A percentile compares a stretch with the other conserved stretches of the same genome.
Conservation (phyloP, 2,113 vertebrate genomes). For the Podilymbus podiceps region DNA sequence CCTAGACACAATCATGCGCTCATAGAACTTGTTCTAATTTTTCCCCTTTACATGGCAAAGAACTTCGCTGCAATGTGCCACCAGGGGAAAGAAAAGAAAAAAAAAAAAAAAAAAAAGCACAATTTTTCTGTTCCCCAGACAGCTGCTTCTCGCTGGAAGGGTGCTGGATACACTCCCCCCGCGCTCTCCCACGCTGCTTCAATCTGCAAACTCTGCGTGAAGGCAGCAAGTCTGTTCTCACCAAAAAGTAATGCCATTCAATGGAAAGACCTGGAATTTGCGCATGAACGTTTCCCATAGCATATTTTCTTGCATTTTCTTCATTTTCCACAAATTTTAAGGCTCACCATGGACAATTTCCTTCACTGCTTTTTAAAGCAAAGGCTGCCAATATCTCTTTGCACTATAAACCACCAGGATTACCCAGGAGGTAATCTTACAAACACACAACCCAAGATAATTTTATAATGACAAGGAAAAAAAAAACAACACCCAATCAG, state of each 20-base stretch:
- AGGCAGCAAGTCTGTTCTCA: background rate
- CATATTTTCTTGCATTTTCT: background rate
- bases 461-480: background rate
- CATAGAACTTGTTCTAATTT: too few relatives aligned
- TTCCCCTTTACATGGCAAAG: background rate
- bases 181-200: rapidly evolving
- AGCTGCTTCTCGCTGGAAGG: background rate
- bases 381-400: background rate
- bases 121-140: background rate
- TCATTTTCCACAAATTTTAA: background rate
- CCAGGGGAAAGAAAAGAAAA: background rate
- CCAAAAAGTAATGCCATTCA: background rate
- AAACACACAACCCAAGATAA: background rate
- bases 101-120: background rate
- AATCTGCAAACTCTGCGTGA: background rate
- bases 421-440: too few relatives aligned
- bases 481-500: too few relatives aligned
- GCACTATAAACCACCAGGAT: background rate
- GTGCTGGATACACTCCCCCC: background rate
- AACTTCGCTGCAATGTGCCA: background rate
- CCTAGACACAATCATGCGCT: background rate
- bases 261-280: background rate
- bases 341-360: background rate
- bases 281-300: background rate
- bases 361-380: background rate